Evolutionary conservation across 2,888 invertebrate species (phyloP), one percentile per base, ranked within the genome.

Genomic region (Plagiodera versicolora): DNA sequence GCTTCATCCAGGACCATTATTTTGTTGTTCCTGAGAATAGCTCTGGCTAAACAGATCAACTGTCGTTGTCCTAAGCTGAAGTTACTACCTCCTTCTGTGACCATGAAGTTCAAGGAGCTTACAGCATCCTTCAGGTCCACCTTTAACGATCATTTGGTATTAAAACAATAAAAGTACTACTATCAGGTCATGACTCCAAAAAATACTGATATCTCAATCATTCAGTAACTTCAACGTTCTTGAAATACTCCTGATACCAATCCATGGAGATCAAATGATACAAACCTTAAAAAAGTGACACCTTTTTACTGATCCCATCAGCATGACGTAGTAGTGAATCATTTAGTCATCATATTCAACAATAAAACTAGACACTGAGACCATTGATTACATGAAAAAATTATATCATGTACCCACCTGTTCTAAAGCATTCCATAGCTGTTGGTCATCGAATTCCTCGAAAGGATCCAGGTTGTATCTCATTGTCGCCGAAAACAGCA

Each of bases 31-130:
- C 89, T 83, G 1, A 95, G 83, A 65, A 95, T 89, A 0, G 95
- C 95, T 67, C 93, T 83, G 8, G 94, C 95, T 58, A 95, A 81
- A 74, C 95, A 95, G 56, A 95, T 82, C 48, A 95, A 81, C 77
- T 95, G 95, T 47, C 93, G 82, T 79, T 96, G 94, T 0, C 95
- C 95, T 10, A 91, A 89, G 76, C 94, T 94, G 75, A 91, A 91
- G 82, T 93, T 94, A 2, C 84, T 81, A 0, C 94, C 94, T 11
- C 91, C 90, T 65, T 92, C 88, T 20, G 87, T 85, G 56, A 95
- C 88, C 56, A 81, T 77, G 48, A 84, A 81, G 60, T 88, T 85
- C 5, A 91, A 79, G 0, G 87, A 85, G 10, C 83, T 77, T n/a
- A 92, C 85, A 35, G 82, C 81, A 10, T 85, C 84, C 73, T 92